A percentile compares a stretch with the other conserved stretches of the same genome.
phyloP scores from a whole-genome alignment of 1,140 invertebrate genomes.

The Drosophila micromelanica region DNA sequence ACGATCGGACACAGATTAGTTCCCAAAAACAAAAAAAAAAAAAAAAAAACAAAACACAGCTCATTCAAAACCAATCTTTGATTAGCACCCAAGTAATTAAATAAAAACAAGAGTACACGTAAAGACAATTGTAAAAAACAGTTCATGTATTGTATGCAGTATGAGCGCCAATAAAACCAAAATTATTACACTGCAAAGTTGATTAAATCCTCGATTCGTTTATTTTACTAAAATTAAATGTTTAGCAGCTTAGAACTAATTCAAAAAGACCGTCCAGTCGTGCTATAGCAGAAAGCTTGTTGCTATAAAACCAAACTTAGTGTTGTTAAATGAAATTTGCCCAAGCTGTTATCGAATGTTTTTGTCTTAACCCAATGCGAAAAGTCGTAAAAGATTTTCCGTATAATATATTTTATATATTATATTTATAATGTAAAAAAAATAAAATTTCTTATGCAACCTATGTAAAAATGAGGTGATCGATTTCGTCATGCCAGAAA shows the following conservation, averaged over 20 bases:
- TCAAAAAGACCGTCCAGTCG: neutral
- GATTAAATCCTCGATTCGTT: neutral
- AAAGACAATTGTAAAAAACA: conserved; percentile 65
- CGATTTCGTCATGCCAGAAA: too few relatives aligned
- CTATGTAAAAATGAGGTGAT: too few relatives aligned
- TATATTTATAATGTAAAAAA: too few relatives aligned
- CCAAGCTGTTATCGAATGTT: neutral
- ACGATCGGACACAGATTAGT: conserved; percentile 59
- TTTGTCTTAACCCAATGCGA: neutral
- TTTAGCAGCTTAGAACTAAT: neutral
- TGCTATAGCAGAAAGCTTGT: neutral
- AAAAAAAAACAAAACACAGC: conserved; percentile 5
- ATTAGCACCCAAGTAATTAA: conserved; percentile 36
- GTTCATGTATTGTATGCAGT: conserved; percentile 28
- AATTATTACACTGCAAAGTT: conserved; percentile 9
- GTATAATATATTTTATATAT: too few relatives aligned
- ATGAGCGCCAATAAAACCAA: conserved; percentile 57
- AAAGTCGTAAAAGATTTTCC: too few relatives aligned
- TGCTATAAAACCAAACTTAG: neutral
- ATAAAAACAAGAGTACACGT: conserved; percentile 7
- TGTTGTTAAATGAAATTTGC: neutral
- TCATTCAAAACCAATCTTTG: conserved; percentile 21
- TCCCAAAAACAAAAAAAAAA: neutral
- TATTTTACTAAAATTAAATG: too few relatives aligned
- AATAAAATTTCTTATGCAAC: too few relatives aligned